Evolutionary conservation across 2,797 vertebrate genomes (phyloP).

Genomic region (Tympanoctomys barrerae): DNA sequence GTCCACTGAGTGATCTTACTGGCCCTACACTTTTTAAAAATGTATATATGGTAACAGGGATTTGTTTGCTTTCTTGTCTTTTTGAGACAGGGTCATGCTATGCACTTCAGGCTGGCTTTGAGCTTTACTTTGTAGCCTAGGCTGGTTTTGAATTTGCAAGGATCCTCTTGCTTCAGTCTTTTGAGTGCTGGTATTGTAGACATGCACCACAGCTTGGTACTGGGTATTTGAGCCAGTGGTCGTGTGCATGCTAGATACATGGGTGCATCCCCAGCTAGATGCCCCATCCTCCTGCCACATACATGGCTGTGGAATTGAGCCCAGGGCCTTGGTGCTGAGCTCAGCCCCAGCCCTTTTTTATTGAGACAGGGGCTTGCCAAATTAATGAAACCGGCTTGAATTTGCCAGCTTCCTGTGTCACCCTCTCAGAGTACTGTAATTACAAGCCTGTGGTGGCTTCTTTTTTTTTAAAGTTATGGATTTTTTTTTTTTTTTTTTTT

Average conservation of each 20-base stretch:
- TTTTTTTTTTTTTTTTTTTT: not conserved
- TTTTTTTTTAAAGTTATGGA: not conserved
- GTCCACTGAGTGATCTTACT: too few species aligned
- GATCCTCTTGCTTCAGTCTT: too few species aligned
- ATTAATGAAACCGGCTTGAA: not conserved
- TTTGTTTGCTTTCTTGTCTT: too few species aligned
- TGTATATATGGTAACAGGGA: too few species aligned
- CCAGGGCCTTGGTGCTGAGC: not conserved
- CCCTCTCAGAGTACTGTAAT: not conserved
- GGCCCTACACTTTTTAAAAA: too few species aligned
- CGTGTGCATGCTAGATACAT: not conserved
- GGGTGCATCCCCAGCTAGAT: not conserved
- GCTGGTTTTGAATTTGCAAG: too few species aligned
- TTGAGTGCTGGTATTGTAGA: too few species aligned
- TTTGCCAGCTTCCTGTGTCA: not conserved
- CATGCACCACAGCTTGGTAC: not conserved
- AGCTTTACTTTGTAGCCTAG: too few species aligned
- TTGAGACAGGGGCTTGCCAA: not conserved
- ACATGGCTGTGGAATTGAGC: not conserved
- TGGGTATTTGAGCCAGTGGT: not conserved
- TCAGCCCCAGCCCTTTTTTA: not conserved
- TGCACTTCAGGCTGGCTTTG: too few species aligned
- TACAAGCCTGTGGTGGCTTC: not conserved
- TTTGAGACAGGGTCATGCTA: too few species aligned
- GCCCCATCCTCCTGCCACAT: too few species aligned